phyloP scores from a whole-genome alignment of 2,113 vertebrate species.

The Verasper variegatus region DNA sequence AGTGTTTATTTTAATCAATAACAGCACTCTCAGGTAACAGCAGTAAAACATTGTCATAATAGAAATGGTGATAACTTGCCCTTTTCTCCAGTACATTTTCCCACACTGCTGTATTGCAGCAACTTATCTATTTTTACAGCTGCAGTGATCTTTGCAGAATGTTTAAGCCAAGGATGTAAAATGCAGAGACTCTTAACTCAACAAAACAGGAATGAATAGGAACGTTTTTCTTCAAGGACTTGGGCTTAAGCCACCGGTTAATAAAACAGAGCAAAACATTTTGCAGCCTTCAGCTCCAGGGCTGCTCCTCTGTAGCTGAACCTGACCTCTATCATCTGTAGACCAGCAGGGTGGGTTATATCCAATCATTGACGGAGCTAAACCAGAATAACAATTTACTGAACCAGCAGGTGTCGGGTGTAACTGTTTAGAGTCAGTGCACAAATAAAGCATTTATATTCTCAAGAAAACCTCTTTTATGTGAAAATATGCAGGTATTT shows the following conservation, averaged over 20 bases:
- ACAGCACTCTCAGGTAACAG: not conserved
- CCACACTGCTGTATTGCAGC: not conserved
- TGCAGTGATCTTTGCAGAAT: not conserved
- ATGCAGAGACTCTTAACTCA: not conserved
- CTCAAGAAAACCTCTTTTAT: too few relatives aligned
- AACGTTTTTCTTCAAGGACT: not conserved
- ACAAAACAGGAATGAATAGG: not conserved
- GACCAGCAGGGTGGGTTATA: too few relatives aligned
- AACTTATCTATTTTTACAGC: not conserved
- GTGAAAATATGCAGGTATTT: too few relatives aligned
- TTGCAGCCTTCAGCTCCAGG: too few relatives aligned
- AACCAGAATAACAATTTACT: not conserved
- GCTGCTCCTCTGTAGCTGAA: too few relatives aligned
- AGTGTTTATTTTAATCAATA: constrained; percentile 20
- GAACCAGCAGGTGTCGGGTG: not conserved
- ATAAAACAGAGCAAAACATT: too few relatives aligned
- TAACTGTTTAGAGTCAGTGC: not conserved
- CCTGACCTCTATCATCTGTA: too few relatives aligned
- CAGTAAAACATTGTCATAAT: not conserved
- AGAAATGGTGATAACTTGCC: not conserved
- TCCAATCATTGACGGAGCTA: too few relatives aligned
- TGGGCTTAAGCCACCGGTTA: too few relatives aligned
- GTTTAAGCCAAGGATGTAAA: not conserved
- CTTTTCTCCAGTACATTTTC: not conserved
- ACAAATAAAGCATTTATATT: too few relatives aligned